A percentile compares a stretch with the other conserved stretches of the same genome.
Evolutionary conservation across 2,888 invertebrate genomes (phyloP).

Genomic region (Yponomeuta malinellus): DNA sequence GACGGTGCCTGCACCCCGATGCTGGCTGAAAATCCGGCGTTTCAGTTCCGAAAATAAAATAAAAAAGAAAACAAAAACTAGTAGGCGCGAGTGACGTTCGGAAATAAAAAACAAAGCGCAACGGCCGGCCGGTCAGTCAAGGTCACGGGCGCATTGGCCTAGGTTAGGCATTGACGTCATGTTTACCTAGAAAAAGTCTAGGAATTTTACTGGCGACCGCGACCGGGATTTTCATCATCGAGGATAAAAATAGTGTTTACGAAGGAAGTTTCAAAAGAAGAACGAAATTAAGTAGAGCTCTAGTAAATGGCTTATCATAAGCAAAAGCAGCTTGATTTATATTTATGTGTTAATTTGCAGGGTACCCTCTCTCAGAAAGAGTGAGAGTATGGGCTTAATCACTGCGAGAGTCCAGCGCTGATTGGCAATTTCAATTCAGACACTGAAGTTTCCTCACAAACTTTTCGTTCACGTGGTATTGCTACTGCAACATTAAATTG

Average conservation of each 20-base stretch:
- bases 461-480: too few relatives aligned
- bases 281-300: too few relatives aligned
- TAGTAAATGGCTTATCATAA: too few relatives aligned
- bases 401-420: too few relatives aligned
- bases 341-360: too few relatives aligned
- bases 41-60: background rate
- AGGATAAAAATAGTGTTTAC: background rate
- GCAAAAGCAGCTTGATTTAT: too few relatives aligned
- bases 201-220: background rate
- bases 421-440: too few relatives aligned
- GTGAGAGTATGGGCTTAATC: too few relatives aligned
- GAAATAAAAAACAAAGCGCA: constrained; percentile 1
- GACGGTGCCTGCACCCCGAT: background rate
- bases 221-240: background rate
- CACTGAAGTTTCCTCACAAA: too few relatives aligned
- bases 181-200: background rate
- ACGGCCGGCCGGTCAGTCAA: background rate
- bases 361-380: too few relatives aligned
- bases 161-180: constrained; percentile 1
- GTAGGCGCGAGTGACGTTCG: background rate
- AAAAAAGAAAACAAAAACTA: constrained; percentile 2
- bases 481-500: too few relatives aligned
- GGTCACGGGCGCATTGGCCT: background rate
- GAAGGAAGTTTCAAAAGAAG: background rate
- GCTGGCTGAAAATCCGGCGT: background rate